Conservation (phyloP, 2,797 vertebrate species). For the Otolemur crassicaudatus region DNA sequence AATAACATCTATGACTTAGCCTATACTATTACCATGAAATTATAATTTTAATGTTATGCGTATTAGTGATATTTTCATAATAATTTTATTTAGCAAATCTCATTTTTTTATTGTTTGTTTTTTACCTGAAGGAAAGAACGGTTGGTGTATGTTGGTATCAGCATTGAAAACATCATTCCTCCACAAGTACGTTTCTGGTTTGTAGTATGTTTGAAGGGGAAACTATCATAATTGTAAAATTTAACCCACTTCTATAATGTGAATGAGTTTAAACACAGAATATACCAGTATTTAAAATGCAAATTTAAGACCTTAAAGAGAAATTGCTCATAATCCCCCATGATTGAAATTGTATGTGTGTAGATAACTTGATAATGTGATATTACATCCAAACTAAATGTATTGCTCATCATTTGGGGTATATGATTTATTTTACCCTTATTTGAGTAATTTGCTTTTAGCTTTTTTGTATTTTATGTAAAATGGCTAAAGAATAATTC, state of each 20-base stretch:
- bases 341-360: conserved; percentile 11
- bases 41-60: conserved; percentile 34
- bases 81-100: conserved; percentile 66
- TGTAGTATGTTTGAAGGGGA: conserved; percentile 46
- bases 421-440: not conserved
- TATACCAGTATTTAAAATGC: not conserved
- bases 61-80: conserved; percentile 45
- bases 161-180: conserved; percentile 99
- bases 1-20: not conserved
- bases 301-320: conserved; percentile 28
- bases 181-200: conserved; percentile 91
- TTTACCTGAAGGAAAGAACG: conserved; percentile 92
- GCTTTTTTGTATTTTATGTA: conserved; percentile 46
- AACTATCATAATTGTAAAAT: not conserved
- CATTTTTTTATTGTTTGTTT: conserved; percentile 40
- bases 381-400: conserved; percentile 10
- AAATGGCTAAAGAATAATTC: conserved; percentile 34
- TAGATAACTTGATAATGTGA: not conserved
- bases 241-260: conserved; percentile 8
- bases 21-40: conserved; percentile 6
- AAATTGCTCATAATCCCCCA: not conserved
- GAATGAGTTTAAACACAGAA: conserved; percentile 33
- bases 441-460: not conserved
- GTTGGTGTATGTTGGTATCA: conserved; percentile 98
- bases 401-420: not conserved